A percentile compares a stretch with the other conserved stretches of the same genome.
Conservation (phyloP, 2,113 vertebrate species). For the Orycteropus afer region DNA sequence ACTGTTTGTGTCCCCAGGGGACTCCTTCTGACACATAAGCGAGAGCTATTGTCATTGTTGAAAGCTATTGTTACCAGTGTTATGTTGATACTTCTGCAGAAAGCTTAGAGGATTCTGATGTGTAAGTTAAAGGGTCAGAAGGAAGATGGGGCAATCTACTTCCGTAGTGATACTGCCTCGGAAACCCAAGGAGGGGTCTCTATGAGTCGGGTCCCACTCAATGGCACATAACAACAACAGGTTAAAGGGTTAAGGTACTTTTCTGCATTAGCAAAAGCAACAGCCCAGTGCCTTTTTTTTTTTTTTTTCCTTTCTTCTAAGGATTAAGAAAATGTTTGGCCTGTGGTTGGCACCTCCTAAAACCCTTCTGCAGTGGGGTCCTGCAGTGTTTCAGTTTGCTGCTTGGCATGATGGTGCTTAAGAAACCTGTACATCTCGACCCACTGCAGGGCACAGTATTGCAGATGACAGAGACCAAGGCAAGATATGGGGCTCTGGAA, state of each 20-base stretch:
- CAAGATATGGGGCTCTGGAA: neutral
- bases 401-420: neutral
- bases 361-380: neutral
- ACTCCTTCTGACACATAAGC: neutral
- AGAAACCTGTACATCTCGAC: neutral
- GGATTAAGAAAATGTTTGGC: neutral
- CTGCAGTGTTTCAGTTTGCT: neutral
- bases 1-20: neutral
- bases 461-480: neutral
- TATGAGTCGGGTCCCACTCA: no score
- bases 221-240: no score
- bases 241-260: no score
- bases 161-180: no score
- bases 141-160: no score
- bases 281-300: neutral
- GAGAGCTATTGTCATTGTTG: neutral
- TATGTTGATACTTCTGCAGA: neutral
- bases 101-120: neutral
- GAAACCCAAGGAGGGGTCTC: no score
- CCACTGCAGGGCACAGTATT: neutral
- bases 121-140: neutral
- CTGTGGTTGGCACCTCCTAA: neutral
- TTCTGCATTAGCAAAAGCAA: neutral
- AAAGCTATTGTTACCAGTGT: accelerated
- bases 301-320: neutral